Evolutionary conservation across 2,797 vertebrate species (phyloP), one percentile per base, ranked within the genome.

Genomic region (Darevskia mixta): DNA sequence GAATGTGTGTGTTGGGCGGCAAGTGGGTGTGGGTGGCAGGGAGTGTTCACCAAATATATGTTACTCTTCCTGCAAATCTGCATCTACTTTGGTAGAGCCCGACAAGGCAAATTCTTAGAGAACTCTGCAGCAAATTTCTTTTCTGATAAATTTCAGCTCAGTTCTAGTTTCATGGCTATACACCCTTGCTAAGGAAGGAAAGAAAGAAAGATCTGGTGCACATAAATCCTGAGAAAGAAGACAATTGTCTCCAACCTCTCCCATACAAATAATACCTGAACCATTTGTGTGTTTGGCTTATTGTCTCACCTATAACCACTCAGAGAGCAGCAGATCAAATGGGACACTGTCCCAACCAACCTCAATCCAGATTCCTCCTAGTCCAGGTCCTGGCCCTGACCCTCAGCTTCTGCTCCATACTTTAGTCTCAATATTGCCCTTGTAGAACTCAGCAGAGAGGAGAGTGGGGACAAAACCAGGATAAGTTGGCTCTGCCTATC

Each of bases 251-350:
- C 43, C 32, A 25, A 17, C 15, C 5, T 73, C 71, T 87, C 11
- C 76, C 27, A 67, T 7, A 92, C 92, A 94, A 94, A 93, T 94
- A 93, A 93, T 85, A 23, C 77, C 82, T 67, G 66, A 58, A 49
- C 67, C 90, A 78, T 89, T 92, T 88, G 49, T 49, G 49, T 49
- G 49, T 49, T 49, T 49, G 49, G 49, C 49, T 49, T 49, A 49
- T 49, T 49, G 49, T 49, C 11, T 49, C 3, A 4, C 13, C 11
- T 49, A 49, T 49, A 49, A 49, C 4, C 49, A 49, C 3, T 4
- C 49, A 49, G 41, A 43, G 41, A 43, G 41, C 41, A 43, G 41
- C 41, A 43, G 41, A 43, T 1, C 6, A 43, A 43, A 43, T 43
- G 41, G 5, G 41, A 6, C 49, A 49, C 49, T 49, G 49, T 49